Evolutionary conservation across 2,797 vertebrate genomes (phyloP), one percentile per base, ranked within the genome.

Genomic region (Pteropus rufus): DNA sequence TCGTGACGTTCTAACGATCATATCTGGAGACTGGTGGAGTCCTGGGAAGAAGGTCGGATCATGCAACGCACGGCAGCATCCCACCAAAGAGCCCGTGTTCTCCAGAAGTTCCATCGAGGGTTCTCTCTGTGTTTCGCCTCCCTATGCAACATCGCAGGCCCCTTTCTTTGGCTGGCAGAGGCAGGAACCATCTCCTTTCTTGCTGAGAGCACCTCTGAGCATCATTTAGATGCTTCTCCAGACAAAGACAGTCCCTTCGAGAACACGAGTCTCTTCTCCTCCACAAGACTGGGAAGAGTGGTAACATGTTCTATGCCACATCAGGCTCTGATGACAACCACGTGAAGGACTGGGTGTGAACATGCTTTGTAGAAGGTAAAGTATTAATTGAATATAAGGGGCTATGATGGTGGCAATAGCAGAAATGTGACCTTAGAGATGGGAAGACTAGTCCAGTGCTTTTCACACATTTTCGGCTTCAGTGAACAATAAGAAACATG

Each of bases 11-110:
- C 49, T 10, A 41, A 52, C 11, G 23, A 56, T 9, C 10, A 9
- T 69, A 56, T 26, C 65, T 80, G 10, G 60, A 64, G 23, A 23
- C 7, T 0, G 0, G 3, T 4, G 19, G 39, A 34, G 3, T 64
- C 72, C 36, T 23, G n/a, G 56, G 44, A 72, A 79, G 36, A 44
- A 44, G 16, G 23, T 69, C 62, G 10, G 64, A 31, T 39, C 21
- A 7, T 2, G 64, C 44, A 15, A 14, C 2, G 11, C 34, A 26
- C 29, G 36, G 16, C n/a, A 58, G 58, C 5, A 11, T n/a, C 39
- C 44, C 12, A 14, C 4, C 0, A 14, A 52, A 24, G 36, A 58
- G 39, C 5, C 16, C 5, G 0, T 2, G 0, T n/a, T 64, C 23
- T 36, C 72, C 44, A 26, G 83, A 15, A 5, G 1, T n/a, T 67